Evolutionary conservation across 1,140 invertebrate species (phyloP).

Genomic region (Chironomus tepperi): DNA sequence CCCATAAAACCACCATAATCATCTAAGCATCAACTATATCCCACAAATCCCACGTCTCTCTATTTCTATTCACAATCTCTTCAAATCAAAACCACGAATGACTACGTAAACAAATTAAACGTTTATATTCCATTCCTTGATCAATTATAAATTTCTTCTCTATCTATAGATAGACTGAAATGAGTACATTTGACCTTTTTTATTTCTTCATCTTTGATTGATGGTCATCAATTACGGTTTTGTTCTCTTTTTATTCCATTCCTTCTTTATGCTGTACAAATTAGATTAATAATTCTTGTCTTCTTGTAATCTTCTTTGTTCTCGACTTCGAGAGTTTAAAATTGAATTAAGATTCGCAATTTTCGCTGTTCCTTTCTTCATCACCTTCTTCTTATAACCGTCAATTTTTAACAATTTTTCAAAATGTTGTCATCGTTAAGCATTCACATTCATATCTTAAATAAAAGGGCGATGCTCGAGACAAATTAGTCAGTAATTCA

Average conservation of each 20-base stretch:
- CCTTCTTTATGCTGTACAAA: not conserved
- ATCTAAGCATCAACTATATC: too few species aligned
- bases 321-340: not conserved
- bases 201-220: not conserved
- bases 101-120: not conserved
- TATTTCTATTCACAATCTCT: not conserved
- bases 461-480: not conserved
- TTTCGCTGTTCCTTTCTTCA: too few species aligned
- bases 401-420: not conserved
- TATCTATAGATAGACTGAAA: not conserved
- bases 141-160: not conserved
- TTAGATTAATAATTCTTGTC: conserved; percentile 12
- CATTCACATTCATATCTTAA: not conserved
- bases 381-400: not conserved
- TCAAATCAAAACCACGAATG: not conserved
- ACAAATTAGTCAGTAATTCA: not conserved
- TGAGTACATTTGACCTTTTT: not conserved
- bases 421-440: not conserved
- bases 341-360: not conserved
- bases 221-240: conserved; percentile 8
- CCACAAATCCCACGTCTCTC: too few species aligned
- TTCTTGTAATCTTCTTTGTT: not conserved
- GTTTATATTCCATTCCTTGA: not conserved
- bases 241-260: not conserved
- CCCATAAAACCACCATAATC: too few species aligned